Conservation (phyloP, 37 sponge, comb jelly and placozoan species). For the Chondrilla cf. caribensis region DNA sequence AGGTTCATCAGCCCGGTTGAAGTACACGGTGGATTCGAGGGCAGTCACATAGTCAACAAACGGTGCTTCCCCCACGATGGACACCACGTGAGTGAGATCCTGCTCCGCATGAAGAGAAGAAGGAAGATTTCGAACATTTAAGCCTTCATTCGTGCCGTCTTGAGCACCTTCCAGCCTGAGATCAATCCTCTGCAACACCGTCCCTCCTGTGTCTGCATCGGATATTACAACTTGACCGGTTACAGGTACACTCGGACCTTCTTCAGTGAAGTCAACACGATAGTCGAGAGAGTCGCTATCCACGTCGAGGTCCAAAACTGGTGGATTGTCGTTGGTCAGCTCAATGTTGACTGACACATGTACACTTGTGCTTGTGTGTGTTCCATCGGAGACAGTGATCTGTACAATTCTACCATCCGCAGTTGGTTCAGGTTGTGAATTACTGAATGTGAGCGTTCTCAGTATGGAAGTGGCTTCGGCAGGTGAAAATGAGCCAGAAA, state of each 20-base stretch:
- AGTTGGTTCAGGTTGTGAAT: slow-evolving; percentile 8
- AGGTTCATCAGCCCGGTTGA: slow-evolving; percentile 65
- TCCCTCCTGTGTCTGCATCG: slow-evolving; percentile 44
- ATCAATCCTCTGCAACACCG: slow-evolving; percentile 27
- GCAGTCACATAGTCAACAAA: slow-evolving; percentile 27
- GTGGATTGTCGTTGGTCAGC: slow-evolving; percentile 64
- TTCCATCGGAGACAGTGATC: slow-evolving; percentile 26
- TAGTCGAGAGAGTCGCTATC: background rate
- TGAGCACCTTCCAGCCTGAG: slow-evolving; percentile 11
- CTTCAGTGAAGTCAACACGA: slow-evolving; percentile 17
- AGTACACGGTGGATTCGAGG: slow-evolving; percentile 29
- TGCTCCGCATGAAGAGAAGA: background rate
- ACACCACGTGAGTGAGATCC: slow-evolving; percentile 1
- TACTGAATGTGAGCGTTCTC: slow-evolving; percentile 10
- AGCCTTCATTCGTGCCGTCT: slow-evolving; percentile 28
- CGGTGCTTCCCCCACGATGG: slow-evolving; percentile 16
- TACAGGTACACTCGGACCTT: slow-evolving; percentile 23
- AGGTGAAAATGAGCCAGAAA: slow-evolving; percentile 39
- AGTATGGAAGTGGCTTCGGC: slow-evolving; percentile 22
- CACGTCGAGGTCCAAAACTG: slow-evolving; percentile 1
- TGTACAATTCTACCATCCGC: background rate
- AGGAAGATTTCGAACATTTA: background rate
- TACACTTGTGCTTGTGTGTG: background rate
- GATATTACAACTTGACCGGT: slow-evolving; percentile 11
- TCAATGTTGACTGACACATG: slow-evolving; percentile 33